These are phyloP conservation scores for Eupleurogrammus muticus DNA, from an alignment of 2,797 vertebrate genomes.

Conservation along the genomic window DNA sequence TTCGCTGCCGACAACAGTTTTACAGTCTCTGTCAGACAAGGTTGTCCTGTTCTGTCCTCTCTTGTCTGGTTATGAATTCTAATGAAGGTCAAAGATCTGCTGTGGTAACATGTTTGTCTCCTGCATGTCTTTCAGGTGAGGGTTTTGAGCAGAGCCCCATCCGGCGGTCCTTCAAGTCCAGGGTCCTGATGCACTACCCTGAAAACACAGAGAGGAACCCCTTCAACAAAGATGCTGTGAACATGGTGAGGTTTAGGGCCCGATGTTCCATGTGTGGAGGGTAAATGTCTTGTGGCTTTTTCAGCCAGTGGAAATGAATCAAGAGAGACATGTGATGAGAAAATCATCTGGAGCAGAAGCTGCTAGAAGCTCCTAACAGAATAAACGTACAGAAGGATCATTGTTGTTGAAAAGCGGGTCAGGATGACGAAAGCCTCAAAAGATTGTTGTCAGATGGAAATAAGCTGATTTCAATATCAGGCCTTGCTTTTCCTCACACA, in stretches of 20 bases:
- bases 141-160: constrained; percentile 97
- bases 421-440: constrained; percentile 23
- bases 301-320: background rate
- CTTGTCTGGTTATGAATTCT: constrained; percentile 6
- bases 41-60: constrained; percentile 27
- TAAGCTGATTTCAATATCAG: constrained; percentile 9
- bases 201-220: constrained; percentile 95
- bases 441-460: constrained; percentile 8
- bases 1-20: constrained; percentile 33
- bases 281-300: background rate
- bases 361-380: background rate
- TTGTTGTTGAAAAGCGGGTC: constrained; percentile 33
- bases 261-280: constrained; percentile 1
- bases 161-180: constrained; percentile 96
- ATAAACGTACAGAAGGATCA: background rate
- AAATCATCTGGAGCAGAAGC: background rate
- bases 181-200: constrained; percentile 95
- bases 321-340: background rate
- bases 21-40: constrained; percentile 26
- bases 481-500: background rate
- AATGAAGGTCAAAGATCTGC: constrained; percentile 33
- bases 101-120: constrained; percentile 1
- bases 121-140: constrained; percentile 85
- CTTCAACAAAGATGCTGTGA: constrained; percentile 95
- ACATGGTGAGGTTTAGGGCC: constrained; percentile 89